Evolutionary conservation across 1,140 invertebrate genomes (phyloP).

Genomic region (Antheraea pernyi): DNA sequence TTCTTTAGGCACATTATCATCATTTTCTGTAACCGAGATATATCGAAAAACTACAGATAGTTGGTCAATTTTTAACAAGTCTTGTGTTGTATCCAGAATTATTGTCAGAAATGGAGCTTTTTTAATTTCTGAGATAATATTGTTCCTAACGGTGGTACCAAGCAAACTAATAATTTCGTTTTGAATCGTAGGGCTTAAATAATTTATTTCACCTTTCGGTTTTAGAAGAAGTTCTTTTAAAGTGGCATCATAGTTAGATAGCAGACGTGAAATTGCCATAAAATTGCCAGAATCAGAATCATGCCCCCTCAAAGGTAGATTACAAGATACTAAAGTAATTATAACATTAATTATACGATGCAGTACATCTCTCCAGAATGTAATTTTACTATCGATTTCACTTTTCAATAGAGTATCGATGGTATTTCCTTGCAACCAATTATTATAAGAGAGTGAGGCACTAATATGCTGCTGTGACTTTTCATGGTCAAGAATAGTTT

Average conservation of each 20-base stretch:
- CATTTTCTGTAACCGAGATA: conserved; percentile 11
- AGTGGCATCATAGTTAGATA: conserved; percentile 25
- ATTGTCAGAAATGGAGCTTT: conserved; percentile 12
- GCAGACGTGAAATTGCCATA: conserved; percentile 4
- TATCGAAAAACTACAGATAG: conserved; percentile 35
- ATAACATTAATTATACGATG: conserved; percentile 34
- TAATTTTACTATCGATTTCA: conserved; percentile 27
- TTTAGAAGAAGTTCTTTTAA: conserved; percentile 21
- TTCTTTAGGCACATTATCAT: conserved; percentile 25
- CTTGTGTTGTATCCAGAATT: conserved; percentile 36
- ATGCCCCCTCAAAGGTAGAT: conserved; percentile 17
- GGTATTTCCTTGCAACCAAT: no score
- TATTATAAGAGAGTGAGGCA: no score
- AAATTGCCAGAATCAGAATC: no score
- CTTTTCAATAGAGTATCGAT: no score
- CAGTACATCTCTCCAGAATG: conserved; percentile 33
- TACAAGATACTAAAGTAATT: conserved; percentile 34
- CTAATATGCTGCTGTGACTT: conserved; percentile 22
- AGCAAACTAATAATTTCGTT: conserved; percentile 33
- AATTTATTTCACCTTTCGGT: conserved; percentile 31
- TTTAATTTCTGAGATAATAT: conserved; percentile 6
- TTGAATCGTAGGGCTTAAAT: conserved; percentile 30
- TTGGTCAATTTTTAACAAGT: conserved; percentile 38
- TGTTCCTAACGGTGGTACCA: conserved; percentile 28
- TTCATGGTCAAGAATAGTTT: conserved; percentile 45